Evolutionary conservation across 2,113 vertebrate genomes (phyloP), one percentile per base, ranked within the genome.

Genomic region (Tetrao urogallus): DNA sequence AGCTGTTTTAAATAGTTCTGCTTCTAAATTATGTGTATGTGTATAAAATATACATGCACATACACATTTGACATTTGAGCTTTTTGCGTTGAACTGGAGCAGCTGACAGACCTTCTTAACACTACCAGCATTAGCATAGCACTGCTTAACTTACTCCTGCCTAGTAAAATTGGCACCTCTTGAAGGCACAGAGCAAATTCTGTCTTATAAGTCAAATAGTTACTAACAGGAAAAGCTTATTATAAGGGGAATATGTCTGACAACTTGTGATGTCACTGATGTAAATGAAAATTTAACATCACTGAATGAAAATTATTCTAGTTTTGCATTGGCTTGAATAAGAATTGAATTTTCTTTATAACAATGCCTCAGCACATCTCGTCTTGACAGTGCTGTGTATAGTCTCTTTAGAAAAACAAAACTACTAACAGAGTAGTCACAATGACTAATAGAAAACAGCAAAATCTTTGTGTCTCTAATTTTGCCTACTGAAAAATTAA

Each of bases 381-480:
- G 0, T 64, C 0, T 0, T 65, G 67, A 45, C 20, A 74, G 4
- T 11, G 43, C 8, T n/a, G 13, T 34, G 20, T 56, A 48, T 30
- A 60, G 10, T 13, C 19, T 40, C n/a, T 54, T 85, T 19, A 88
- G 78, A 54, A 92, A 91, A 95, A 71, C 6, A 52, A 60, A 82
- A 25, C 16, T 82, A 45, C 24, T 90, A 89, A 93, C 58, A 60
- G 24, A 85, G 71, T 75, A 93, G 80, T 88, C 90, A 96, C 58
- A 14, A 42, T n/a, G 82, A 95, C 84, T 80, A 54, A 24, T 10
- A 56, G n/a, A 95, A 97, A 91, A 76, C 30, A 89, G 61, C 12
- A 97, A 97, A 94, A 92, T 94, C 78, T 93, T 90, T 95, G 90
- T 89, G 78, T 88, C 89, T 95, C 92, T 95, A 83, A 71, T 87